Evolutionary conservation across 2,888 invertebrate genomes (phyloP).

Genomic region (Exocentrus adspersus): DNA sequence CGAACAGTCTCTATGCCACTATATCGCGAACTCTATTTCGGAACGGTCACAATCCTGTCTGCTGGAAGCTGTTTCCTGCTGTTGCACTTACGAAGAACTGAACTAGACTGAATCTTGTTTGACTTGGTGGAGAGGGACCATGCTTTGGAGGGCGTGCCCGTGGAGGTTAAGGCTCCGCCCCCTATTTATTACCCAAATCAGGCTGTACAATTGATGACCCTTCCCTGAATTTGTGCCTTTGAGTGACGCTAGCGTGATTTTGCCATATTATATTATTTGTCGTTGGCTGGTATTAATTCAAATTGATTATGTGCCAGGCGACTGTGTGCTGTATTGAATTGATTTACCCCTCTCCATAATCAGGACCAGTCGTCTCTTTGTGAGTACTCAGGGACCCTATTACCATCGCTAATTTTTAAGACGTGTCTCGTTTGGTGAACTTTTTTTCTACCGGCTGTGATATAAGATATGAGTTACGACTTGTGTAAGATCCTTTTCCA

Average conservation of each 20-base stretch:
- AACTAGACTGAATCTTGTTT: conserved; percentile 46
- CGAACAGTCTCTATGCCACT: too few relatives aligned
- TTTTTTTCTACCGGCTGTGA: too few relatives aligned
- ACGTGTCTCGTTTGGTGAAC: too few relatives aligned
- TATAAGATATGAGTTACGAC: too few relatives aligned
- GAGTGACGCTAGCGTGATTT: conserved; percentile 56
- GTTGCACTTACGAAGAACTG: conserved; percentile 43
- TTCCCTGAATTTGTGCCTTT: conserved; percentile 46
- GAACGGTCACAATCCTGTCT: conserved; percentile 24
- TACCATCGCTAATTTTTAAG: too few relatives aligned
- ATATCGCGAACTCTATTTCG: conserved; percentile 1
- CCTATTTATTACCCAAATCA: conserved; percentile 54
- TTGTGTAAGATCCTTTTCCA: too few relatives aligned
- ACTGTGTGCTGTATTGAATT: conserved; percentile 16
- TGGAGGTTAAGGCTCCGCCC: conserved; percentile 44
- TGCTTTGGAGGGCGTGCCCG: conserved; percentile 48
- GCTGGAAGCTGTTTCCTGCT: conserved; percentile 36
- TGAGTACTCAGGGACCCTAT: neutral
- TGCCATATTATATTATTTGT: conserved; percentile 60
- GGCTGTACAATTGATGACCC: conserved; percentile 55
- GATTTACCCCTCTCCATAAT: conserved; percentile 9
- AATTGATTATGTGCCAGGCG: conserved; percentile 52
- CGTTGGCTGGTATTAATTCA: conserved; percentile 56
- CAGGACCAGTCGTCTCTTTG: neutral
- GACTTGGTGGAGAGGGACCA: conserved; percentile 49